Conservation (phyloP, 2,113 vertebrate species). For the Centropus bengalensis region DNA sequence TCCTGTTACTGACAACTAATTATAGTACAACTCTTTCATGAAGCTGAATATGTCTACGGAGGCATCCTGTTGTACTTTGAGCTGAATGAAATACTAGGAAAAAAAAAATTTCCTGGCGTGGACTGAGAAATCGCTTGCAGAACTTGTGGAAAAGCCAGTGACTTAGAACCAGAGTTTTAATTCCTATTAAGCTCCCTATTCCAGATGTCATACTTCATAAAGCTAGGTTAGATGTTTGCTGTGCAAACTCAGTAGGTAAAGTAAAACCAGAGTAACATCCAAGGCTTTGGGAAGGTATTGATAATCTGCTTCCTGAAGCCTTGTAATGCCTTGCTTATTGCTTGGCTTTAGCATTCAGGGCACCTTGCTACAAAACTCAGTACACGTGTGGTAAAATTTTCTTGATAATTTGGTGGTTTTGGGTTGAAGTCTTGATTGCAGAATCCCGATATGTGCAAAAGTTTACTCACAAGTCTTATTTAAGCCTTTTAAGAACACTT, state of each 20-base stretch:
- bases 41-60: not conserved
- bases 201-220: not conserved
- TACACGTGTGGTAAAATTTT: not conserved
- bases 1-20: not conserved
- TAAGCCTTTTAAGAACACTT: not conserved
- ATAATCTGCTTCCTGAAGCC: not conserved
- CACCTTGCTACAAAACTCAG: not conserved
- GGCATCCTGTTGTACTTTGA: not conserved
- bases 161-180: not conserved
- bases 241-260: not conserved
- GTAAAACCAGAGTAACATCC: not conserved
- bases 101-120: not conserved
- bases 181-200: accelerated
- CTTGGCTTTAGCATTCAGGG: not conserved
- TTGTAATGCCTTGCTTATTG: not conserved
- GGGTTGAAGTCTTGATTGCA: not conserved
- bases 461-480: not conserved
- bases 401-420: not conserved
- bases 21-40: not conserved
- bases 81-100: not conserved
- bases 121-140: not conserved
- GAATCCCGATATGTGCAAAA: not conserved
- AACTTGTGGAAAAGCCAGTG: not conserved
- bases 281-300: not conserved
- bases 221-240: not conserved